Base-by-base conservation (phyloP, 2,888 invertebrate species). In the Drosophila suboccidentalis region DNA sequence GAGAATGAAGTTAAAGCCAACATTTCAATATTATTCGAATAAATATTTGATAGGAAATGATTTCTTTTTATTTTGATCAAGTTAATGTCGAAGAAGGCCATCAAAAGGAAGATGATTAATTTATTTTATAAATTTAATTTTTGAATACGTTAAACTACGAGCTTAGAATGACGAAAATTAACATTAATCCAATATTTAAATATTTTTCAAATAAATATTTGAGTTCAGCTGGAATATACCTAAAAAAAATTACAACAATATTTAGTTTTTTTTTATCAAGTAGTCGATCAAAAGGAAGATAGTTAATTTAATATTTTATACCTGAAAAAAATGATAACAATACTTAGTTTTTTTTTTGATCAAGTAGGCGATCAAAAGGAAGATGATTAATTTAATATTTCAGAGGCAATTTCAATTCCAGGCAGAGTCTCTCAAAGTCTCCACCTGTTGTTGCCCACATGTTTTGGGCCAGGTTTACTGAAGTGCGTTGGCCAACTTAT, bases 401-500 rank as follows among this genome's bases (percentile, higher is more conserved):
- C 22, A 15, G 22, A 39, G 49, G 44, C 64, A 54, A 63, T 43
- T 39, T 36, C 64, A 54, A 63, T 43, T 39, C 32, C 11, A 29
- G 51, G 34, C 38, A 43, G 11, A 46, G 19, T 29, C 53, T 26
- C 26, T 26, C 26, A 26, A 17, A n/a, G 55, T 46, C n/a, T 59
- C 59, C 75, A 76, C 75, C 62, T 75, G 77, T 57, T 75, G 77
- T 57, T 61, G 60, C 32, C 74, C 57, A 61, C 49, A 41, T 47
- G 57, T 41, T 71, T 44, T 71, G 47, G 59, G 62, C 69, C 68
- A 43, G 58, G 62, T 61, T 63, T 64, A 68, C 54, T 26, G 17
- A 54, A 60, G 76, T 73, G 78, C 76, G 73, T 77, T 76, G 74
- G 61, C 78, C 69, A 76, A 70, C 71, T 71, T 54, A 47, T 38